Evolutionary conservation across 2,797 vertebrate species (phyloP), one percentile per base, ranked within the genome.

Genomic region (Novumbra hubbsi): DNA sequence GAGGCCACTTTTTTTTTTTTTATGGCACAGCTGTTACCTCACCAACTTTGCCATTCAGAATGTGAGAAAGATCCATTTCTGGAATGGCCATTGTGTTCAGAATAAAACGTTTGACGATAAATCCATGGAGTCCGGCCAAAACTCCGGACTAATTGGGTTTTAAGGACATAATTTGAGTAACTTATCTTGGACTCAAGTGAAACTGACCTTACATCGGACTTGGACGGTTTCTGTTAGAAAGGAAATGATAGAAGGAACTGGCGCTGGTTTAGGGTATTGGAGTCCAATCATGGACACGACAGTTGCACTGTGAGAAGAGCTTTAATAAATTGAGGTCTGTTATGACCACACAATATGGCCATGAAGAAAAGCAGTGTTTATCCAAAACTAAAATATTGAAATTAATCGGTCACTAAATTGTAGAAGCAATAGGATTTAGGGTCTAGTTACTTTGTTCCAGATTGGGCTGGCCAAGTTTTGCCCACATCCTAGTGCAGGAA

Each of bases 401-500:
- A 83, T 86, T 82, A 90, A 87, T 87, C 89, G 86, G 81, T 81
- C 62, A 81, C 84, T 85, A 88, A 89, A 86, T 87, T 89, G 86
- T 86, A 83, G 77, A 81, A 88, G 86, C 84, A 80, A 84, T 52
- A 49, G 85, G 70, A 28, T 82, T 81, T 85, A 70, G 83, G 27
- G 81, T 83, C 85, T 83, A 86, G 83, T 85, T 86, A 78, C 65
- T 34, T 82, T 19, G 81, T 80, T 85, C 88, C 89, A 89, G 88
- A 85, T 80, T 82, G 80, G 79, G 74, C 78, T 80, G 24, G 88
- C 86, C 87, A 87, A 88, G 79, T 74, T 84, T 81, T 92, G 90
- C 90, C 90, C 90, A 92, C 90, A 92, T 90, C 89, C 86, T 89
- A 80, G 81, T 64, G 78, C 86, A 84, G 89, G 84, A 89, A 89